Base-by-base conservation (phyloP, 1,140 invertebrate species). In the Trichomalopsis sarcophagae region DNA sequence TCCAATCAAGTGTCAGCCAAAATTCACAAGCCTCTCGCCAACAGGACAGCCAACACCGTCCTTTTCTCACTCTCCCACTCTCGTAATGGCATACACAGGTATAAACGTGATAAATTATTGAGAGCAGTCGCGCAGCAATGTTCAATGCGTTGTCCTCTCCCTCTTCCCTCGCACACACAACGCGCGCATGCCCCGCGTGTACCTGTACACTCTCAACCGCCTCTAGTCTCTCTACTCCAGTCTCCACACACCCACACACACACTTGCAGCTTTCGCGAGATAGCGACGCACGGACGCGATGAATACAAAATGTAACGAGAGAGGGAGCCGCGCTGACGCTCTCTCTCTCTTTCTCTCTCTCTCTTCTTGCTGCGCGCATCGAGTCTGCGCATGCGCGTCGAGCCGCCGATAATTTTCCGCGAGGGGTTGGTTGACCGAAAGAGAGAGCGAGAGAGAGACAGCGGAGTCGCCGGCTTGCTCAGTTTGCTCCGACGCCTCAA, bases 241-340 rank as follows among this genome's bases (percentile, higher is more conserved):
- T 27, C 27, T 27, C 27, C 27, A 27, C 27, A 27, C 27, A 27
- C 27, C 0, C 50, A 11, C 9, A 10, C 27, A 47, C 44, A 47
- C 13, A 27, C 68, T 27, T 10, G 10, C 27, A 75, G 21, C 30
- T 30, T 27, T 36, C 73, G 73, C 36, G 73, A 40, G 73, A 21
- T 36, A 40, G 33, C 55, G 23, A 62, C 40, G 23, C 23, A 75
- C 50, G 74, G 68, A 75, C 9, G 84, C 62, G 79, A 85, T 85
- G 84, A 81, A 85, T 81, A 76, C 50, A 69, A 81, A 85, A 81
- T 81, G 78, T 76, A 81, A 81, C 78, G 71, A 80, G 83, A 30
- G 47, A 14, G 47, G 55, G 17, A 21, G 17, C 55, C 5, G 55
- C 55, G 17, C 33, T 36, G 33, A 36, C 5, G 33, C 33, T 7